Evolutionary conservation across 35 echinoderm and acorn worm genomes (phyloP).

Genomic region (Chiridota heheva): DNA sequence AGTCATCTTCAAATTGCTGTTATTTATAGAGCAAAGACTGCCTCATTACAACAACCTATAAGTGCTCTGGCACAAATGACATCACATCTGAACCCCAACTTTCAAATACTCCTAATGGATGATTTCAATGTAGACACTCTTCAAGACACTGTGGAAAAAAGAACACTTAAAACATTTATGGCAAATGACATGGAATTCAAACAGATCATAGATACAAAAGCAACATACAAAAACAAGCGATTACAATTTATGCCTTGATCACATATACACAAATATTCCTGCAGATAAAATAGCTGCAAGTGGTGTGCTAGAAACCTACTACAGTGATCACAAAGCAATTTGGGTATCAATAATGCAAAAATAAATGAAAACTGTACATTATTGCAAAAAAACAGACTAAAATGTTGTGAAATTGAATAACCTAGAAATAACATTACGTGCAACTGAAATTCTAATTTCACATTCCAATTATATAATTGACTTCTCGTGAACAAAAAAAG

Average conservation of each 20-base stretch:
- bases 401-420: too few species aligned
- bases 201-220: conserved; percentile 5
- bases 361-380: too few species aligned
- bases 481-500: too few species aligned
- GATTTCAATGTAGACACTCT: conserved; percentile 46
- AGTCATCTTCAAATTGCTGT: background rate
- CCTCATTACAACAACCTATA: background rate
- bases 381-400: too few species aligned
- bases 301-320: conserved; percentile 21
- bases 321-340: conserved; percentile 15
- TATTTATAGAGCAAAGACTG: background rate
- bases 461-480: too few species aligned
- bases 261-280: conserved; percentile 17
- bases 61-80: background rate
- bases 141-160: background rate
- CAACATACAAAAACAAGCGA: conserved; percentile 11
- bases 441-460: too few species aligned
- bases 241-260: conserved; percentile 31
- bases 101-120: conserved; percentile 15
- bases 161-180: background rate
- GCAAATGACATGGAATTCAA: background rate
- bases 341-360: too few species aligned
- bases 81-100: background rate
- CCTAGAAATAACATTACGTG: too few species aligned
- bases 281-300: background rate